A percentile compares a stretch with the other conserved stretches of the same genome.
phyloP scores from a whole-genome alignment of 2,113 vertebrate genomes.

The Petromus typicus region DNA sequence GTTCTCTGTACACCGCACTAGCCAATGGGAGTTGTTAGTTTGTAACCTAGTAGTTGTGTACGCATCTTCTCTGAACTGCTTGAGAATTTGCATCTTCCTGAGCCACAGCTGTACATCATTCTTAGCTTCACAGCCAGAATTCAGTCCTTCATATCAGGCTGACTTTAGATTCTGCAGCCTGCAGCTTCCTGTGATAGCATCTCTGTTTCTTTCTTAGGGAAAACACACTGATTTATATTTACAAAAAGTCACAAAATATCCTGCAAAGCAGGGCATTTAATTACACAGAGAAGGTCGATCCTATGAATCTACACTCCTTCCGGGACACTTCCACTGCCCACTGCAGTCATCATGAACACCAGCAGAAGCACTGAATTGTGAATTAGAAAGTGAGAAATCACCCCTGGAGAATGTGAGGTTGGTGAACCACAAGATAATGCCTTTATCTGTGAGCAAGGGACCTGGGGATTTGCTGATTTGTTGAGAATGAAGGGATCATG shows the following conservation, averaged over 20 bases:
- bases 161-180: background rate
- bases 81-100: background rate
- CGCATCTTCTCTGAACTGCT: background rate
- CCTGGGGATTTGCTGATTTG: background rate
- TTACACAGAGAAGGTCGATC: background rate
- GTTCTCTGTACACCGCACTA: too few relatives aligned
- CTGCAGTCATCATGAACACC: background rate
- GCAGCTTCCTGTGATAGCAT: background rate
- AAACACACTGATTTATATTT: background rate
- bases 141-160: background rate
- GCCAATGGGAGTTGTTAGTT: too few relatives aligned
- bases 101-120: background rate
- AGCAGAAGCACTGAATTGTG: background rate
- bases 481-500: background rate
- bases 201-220: background rate
- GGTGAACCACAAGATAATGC: conserved; percentile 35
- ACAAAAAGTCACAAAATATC: conserved; percentile 39
- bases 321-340: background rate
- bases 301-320: background rate
- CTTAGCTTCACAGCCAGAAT: background rate
- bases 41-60: background rate
- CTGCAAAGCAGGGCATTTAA: background rate
- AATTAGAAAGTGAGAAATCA: conserved; percentile 23
- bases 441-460: conserved; percentile 16
- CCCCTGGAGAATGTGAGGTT: background rate